A percentile compares a stretch with the other conserved stretches of the same genome.
These are phyloP conservation scores for Zaprionus taronus DNA, from an alignment of 1,140 invertebrate species.

Conservation along the genomic window DNA sequence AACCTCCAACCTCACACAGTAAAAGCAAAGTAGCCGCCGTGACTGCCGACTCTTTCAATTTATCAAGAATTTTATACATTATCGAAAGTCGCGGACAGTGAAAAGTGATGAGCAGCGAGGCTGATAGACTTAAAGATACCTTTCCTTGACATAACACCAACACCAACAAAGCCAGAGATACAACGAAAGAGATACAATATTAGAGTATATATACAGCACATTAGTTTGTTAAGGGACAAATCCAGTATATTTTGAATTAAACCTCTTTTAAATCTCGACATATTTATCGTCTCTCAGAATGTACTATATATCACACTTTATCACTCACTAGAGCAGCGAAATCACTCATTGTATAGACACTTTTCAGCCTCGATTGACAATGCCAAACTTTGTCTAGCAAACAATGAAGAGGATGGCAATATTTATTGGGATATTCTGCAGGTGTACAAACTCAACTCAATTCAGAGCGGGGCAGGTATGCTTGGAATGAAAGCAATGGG, in stretches of 20 bases:
- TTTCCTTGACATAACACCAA: no score
- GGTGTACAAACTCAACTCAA: constrained; percentile 2
- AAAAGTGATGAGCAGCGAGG: not conserved
- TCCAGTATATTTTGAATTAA: no score
- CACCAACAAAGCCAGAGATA: no score
- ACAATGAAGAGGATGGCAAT: not conserved
- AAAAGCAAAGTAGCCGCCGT: constrained; percentile 1
- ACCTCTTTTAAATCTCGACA: no score
- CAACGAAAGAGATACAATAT: no score
- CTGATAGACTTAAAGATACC: not conserved
- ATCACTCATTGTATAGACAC: constrained; percentile 1
- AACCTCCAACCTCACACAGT: not conserved
- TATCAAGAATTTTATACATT: constrained; percentile 48
- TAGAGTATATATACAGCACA: no score
- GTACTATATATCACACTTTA: not conserved
- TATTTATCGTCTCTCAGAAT: no score
- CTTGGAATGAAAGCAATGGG: not conserved
- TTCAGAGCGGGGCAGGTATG: not conserved
- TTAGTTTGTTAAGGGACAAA: no score
- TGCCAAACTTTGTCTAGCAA: not conserved
- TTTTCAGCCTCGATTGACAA: not conserved
- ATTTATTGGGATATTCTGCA: not conserved
- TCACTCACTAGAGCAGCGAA: not conserved
- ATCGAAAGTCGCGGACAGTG: constrained; percentile 37
- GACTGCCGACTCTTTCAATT: constrained; percentile 31